These are phyloP conservation scores for Lymantria dispar DNA, from an alignment of 2,888 invertebrate genomes.

Conservation along the genomic window DNA sequence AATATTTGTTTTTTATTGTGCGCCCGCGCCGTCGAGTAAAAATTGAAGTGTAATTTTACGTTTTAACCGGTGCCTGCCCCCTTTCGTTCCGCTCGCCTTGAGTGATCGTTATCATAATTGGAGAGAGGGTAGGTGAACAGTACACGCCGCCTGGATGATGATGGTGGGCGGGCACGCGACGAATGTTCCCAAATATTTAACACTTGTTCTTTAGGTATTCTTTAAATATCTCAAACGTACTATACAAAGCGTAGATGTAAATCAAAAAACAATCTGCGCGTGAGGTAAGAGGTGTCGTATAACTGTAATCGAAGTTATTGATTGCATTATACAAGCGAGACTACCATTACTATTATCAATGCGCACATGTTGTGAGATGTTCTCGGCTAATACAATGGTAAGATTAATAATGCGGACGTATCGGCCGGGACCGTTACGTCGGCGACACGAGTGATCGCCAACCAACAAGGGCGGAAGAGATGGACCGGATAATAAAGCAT, in stretches of 20 bases:
- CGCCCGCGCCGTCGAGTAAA: slow-evolving; percentile 72
- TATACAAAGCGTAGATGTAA: slow-evolving; percentile 1
- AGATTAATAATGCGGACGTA: slow-evolving; percentile 78
- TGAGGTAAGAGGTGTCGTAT: slow-evolving; percentile 57
- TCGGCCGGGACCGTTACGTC: slow-evolving; percentile 64
- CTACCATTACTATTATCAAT: slow-evolving; percentile 74
- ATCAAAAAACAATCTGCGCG: slow-evolving; percentile 13
- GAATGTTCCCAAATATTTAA: slow-evolving; percentile 41
- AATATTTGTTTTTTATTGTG: slow-evolving; percentile 82
- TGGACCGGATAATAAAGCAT: slow-evolving; percentile 78
- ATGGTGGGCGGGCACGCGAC: slow-evolving; percentile 65
- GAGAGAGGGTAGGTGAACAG: slow-evolving; percentile 75
- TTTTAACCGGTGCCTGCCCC: slow-evolving; percentile 80
- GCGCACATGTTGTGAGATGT: slow-evolving; percentile 71
- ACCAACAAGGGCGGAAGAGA: slow-evolving; percentile 80
- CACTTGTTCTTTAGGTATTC: slow-evolving; percentile 15
- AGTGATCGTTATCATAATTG: slow-evolving; percentile 82
- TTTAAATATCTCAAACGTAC: slow-evolving; percentile 19
- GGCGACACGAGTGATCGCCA: slow-evolving; percentile 72
- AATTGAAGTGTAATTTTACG: slow-evolving; percentile 81
- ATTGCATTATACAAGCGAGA: slow-evolving; percentile 59
- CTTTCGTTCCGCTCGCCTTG: slow-evolving; percentile 82
- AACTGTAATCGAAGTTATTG: slow-evolving; percentile 69
- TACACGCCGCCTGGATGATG: slow-evolving; percentile 60
- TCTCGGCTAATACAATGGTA: slow-evolving; percentile 73